phyloP scores from a whole-genome alignment of 2,113 vertebrate genomes.

The Osmerus eperlanus region DNA sequence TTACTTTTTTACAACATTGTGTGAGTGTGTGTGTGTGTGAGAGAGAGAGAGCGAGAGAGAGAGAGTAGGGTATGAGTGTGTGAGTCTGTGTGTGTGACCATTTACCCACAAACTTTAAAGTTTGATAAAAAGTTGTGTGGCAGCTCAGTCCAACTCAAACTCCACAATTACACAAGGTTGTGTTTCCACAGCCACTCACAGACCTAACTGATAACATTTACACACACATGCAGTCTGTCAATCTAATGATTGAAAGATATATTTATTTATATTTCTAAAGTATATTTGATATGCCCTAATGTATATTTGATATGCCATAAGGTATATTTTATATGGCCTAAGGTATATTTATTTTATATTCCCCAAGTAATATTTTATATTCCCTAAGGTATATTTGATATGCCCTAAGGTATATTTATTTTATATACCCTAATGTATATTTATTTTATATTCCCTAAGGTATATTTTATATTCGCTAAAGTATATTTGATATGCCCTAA shows the following conservation, averaged over 20 bases:
- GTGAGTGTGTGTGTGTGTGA: constrained; percentile 13
- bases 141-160: background rate
- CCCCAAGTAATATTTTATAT: too few relatives aligned
- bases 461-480: constrained; percentile 67
- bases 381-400: constrained; percentile 74
- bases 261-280: too few relatives aligned
- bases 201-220: background rate
- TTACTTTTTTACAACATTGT: background rate
- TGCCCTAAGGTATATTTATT: too few relatives aligned
- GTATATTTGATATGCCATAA: too few relatives aligned
- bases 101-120: background rate
- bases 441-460: constrained; percentile 38
- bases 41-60: background rate
- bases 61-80: background rate
- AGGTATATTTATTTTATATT: too few relatives aligned
- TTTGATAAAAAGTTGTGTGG: background rate
- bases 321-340: too few relatives aligned
- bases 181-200: background rate
- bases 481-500: constrained; percentile 64
- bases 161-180: constrained; percentile 2
- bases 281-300: too few relatives aligned
- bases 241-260: too few relatives aligned
- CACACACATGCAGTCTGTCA: too few relatives aligned
- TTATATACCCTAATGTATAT: constrained; percentile 32
- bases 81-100: background rate